Base-by-base conservation (phyloP, 2,113 vertebrate genomes). In the Noturus placidus region DNA sequence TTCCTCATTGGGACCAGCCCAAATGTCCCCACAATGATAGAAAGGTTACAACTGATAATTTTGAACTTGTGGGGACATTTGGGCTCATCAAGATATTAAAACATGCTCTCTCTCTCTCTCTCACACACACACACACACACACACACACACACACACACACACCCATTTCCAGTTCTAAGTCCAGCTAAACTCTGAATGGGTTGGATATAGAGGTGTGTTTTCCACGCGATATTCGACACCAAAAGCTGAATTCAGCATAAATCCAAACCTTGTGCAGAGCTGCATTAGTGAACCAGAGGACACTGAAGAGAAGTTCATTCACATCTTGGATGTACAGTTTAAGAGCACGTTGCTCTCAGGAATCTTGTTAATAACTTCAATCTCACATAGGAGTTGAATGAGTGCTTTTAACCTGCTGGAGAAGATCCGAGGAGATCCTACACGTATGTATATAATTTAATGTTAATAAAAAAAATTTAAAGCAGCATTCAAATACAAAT, bases 181-280 rank as follows among this genome's bases (percentile, higher is more conserved):
- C 79, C 79, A 25, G 20, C 56, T 82, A 82, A 82, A 61, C 79
- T 61, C 56, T 82, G 79, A 82, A 82, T 82, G 79, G 79, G 79
- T 82, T 82, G 79, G 79, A 82, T 59, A 82, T 59, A 82, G 79
- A 82, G 79, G 79, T 82, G 79, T 82, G 79, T 82, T 82, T 82
- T 82, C 79, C 79, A 42, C 11, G 6, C 89, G 92, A 92, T 79
- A 72, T 90, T 84, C 25, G 54, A 27, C 30, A 79, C 82, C 65
- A 85, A 88, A 89, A 88, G 92, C 91, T 84, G 92, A 92, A 88
- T 90, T 91, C 82, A 92, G 95, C 91, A 94, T 94, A 94, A 84
- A 94, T 92, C 91, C 94, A 91, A 93, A 92, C 91, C 86, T 80
- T 79, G 82, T 87, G 91, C 92, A 91, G 88, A 83, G 88, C 89